Conservation (phyloP, 2,888 invertebrate species). For the Rotaria socialis region DNA sequence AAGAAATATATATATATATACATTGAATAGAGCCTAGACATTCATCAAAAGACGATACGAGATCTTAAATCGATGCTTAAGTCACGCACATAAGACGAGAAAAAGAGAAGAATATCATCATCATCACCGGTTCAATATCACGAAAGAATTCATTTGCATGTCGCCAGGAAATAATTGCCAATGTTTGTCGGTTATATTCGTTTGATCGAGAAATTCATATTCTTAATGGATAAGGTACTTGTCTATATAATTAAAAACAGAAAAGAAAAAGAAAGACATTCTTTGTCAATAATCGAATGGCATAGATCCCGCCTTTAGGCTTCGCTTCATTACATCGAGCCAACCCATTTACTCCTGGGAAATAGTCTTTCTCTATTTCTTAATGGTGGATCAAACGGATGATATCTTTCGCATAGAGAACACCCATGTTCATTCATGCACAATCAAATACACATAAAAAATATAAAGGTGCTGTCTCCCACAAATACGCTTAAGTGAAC, state of each 20-base stretch:
- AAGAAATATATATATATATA: neutral
- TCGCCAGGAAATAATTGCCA: neutral
- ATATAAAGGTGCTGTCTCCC: conserved; percentile 29
- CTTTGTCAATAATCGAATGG: conserved; percentile 26
- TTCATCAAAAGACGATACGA: conserved; percentile 29
- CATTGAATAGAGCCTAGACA: neutral
- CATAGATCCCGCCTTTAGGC: conserved; percentile 26
- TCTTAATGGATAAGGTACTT: conserved; percentile 25
- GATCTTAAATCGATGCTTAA: neutral
- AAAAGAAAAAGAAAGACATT: neutral
- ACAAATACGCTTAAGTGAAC: conserved; percentile 10
- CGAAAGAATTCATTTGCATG: conserved; percentile 14
- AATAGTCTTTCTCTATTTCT: conserved; percentile 26
- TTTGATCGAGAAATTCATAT: conserved; percentile 9
- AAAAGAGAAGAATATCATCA: neutral
- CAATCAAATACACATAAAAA: conserved; percentile 23
- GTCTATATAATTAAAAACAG: conserved; percentile 9
- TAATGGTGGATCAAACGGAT: conserved; percentile 32
- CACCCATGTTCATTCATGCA: neutral
- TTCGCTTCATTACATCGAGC: conserved; percentile 27
- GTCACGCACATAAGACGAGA: neutral
- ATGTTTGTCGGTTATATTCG: conserved; percentile 29
- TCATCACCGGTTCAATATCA: neutral
- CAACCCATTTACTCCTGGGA: conserved; percentile 25
- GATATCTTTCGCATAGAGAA: conserved; percentile 2